Evolutionary conservation across 2,113 vertebrate species (phyloP).

Genomic region (Willisornis vidua): DNA sequence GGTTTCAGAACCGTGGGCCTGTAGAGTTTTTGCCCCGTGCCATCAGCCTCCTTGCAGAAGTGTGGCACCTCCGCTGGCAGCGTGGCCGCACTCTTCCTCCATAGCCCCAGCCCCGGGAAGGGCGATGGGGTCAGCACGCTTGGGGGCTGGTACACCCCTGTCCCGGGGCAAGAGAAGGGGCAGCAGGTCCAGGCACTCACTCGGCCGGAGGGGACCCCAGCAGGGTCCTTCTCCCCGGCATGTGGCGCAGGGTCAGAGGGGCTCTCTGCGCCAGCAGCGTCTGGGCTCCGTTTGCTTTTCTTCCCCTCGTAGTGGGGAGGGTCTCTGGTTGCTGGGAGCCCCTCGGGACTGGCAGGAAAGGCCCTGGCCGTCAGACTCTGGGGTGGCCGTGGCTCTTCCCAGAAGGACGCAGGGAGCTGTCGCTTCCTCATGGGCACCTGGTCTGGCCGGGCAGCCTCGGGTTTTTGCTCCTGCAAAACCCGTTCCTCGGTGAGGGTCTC

Average conservation of each 20-base stretch:
- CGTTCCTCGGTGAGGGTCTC: constrained; percentile 35
- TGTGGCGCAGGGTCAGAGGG: not conserved
- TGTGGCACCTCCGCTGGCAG: constrained; percentile 70
- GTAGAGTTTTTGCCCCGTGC: constrained; percentile 77
- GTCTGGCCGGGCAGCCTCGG: constrained; percentile 63
- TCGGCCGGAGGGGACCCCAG: constrained; percentile 72
- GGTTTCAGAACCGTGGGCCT: constrained; percentile 94
- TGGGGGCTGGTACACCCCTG: constrained; percentile 82
- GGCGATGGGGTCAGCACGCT: constrained; percentile 75
- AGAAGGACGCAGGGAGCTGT: constrained; percentile 95
- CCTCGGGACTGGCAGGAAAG: constrained; percentile 59
- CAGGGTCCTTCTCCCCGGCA: constrained; percentile 73
- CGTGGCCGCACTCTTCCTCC: constrained; percentile 74
- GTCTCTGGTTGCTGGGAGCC: constrained; percentile 46
- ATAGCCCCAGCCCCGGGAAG: constrained; percentile 76
- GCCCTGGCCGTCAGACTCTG: constrained; percentile 46
- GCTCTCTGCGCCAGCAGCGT: constrained; percentile 16
- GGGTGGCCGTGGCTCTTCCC: constrained; percentile 90
- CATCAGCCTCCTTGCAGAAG: constrained; percentile 70
- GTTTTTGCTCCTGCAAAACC: constrained; percentile 55
- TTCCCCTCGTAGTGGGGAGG: constrained; percentile 70
- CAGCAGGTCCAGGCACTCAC: constrained; percentile 86
- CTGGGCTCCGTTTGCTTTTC: constrained; percentile 74
- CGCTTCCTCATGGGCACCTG: constrained; percentile 97
- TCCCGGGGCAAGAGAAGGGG: constrained; percentile 88